phyloP scores from a whole-genome alignment of 2,797 vertebrate species.

The Phoeniculus purpureus region DNA sequence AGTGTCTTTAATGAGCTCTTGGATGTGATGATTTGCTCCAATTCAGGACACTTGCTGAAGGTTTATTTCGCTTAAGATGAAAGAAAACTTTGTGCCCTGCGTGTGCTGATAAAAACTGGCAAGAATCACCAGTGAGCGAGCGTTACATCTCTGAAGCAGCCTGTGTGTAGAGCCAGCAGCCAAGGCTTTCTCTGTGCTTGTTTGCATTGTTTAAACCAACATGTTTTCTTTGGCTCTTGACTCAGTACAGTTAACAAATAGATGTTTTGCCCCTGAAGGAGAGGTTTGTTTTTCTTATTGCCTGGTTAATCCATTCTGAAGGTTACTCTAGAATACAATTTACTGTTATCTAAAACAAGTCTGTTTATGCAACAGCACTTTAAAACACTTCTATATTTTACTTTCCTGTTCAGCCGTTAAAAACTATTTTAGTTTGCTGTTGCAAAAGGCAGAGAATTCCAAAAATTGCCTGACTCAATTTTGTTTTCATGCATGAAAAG shows the following conservation, averaged over 20 bases:
- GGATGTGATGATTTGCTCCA: background rate
- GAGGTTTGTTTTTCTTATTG: conserved; percentile 61
- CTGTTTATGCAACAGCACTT: conserved; percentile 18
- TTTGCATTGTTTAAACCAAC: conserved; percentile 37
- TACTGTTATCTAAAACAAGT: conserved; percentile 24
- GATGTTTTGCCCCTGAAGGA: conserved; percentile 62
- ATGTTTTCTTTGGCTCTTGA: conserved; percentile 54
- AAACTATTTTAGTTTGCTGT: conserved; percentile 27
- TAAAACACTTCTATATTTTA: background rate
- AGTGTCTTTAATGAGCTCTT: background rate
- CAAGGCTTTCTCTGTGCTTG: background rate
- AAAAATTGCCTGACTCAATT: conserved; percentile 30
- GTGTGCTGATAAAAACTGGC: background rate
- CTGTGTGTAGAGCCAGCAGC: background rate
- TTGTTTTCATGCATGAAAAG: conserved; percentile 27
- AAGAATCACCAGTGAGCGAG: background rate
- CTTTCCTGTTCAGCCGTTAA: background rate
- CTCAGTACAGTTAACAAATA: conserved; percentile 57
- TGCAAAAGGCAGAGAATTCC: conserved; percentile 28
- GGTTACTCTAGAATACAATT: conserved; percentile 23
- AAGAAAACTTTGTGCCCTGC: background rate
- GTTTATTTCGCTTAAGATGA: background rate
- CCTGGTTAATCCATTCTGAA: conserved; percentile 52
- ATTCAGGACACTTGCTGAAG: background rate
- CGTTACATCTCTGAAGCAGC: background rate